These are phyloP conservation scores for Dilophus febrilis DNA, from an alignment of 2,888 invertebrate species.

Conservation along the genomic window DNA sequence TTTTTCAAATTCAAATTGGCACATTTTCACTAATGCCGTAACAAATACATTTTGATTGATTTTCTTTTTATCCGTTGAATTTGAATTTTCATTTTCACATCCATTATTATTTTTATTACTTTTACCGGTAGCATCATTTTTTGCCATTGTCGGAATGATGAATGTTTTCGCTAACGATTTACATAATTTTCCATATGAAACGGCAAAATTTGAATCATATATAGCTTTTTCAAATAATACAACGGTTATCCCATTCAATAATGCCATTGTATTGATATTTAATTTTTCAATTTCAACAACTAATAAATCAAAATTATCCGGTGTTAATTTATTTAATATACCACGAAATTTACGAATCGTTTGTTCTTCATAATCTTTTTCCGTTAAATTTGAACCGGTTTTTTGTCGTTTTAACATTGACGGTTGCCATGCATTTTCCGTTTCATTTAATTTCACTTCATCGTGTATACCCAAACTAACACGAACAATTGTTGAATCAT, in stretches of 20 bases:
- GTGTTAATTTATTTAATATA: slow-evolving; percentile 85
- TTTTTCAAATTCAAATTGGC: slow-evolving; percentile 79
- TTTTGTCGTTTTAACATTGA: slow-evolving; percentile 25
- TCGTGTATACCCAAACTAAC: slow-evolving; percentile 49
- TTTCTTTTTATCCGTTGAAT: slow-evolving; percentile 13
- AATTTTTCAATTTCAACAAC: slow-evolving; percentile 61
- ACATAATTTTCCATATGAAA: slow-evolving; percentile 80
- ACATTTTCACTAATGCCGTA: slow-evolving; percentile 38
- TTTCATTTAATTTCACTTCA: slow-evolving; percentile 69
- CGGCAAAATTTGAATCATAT: slow-evolving; percentile 86
- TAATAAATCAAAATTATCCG: slow-evolving; percentile 78
- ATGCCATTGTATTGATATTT: slow-evolving; percentile 60
- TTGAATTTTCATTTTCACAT: slow-evolving; percentile 24
- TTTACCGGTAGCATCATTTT: slow-evolving; percentile 30
- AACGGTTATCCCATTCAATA: slow-evolving; percentile 69
- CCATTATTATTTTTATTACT: slow-evolving; percentile 1
- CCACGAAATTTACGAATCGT: slow-evolving; percentile 68
- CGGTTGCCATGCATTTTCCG: slow-evolving; percentile 87
- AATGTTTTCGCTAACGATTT: slow-evolving; percentile 36
- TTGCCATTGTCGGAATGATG: slow-evolving; percentile 11
- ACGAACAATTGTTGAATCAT: slow-evolving; percentile 46
- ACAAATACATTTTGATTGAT: slow-evolving; percentile 38
- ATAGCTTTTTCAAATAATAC: slow-evolving; percentile 91
- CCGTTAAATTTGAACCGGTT: slow-evolving; percentile 1
- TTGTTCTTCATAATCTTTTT: slow-evolving; percentile 33